A percentile compares a stretch with the other conserved stretches of the same genome.
phyloP scores from a whole-genome alignment of 2,888 invertebrate genomes.

The Archips xylosteana region DNA sequence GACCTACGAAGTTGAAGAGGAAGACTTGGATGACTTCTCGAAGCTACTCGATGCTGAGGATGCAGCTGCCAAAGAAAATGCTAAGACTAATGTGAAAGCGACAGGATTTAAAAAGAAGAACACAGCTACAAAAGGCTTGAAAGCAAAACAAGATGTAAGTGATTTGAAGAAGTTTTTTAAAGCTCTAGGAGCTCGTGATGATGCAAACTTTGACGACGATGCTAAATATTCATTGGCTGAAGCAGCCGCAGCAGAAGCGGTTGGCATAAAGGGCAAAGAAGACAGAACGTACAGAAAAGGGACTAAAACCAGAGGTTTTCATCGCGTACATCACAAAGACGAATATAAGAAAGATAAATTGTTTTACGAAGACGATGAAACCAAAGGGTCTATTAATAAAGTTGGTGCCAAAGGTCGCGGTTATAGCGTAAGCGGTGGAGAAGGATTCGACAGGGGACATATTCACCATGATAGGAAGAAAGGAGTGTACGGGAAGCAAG shows the following conservation, averaged over 20 bases:
- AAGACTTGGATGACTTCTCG: constrained; percentile 66
- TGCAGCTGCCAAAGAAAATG: constrained; percentile 41
- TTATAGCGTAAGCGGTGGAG: constrained; percentile 74
- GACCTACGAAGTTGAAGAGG: constrained; percentile 68
- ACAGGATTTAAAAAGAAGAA: constrained; percentile 68
- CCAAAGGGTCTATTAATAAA: constrained; percentile 79
- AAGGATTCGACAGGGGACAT: constrained; percentile 68
- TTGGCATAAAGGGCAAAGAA: constrained; percentile 73
- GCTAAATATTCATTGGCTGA: constrained; percentile 73
- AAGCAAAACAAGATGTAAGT: constrained; percentile 62
- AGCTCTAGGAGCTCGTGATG: constrained; percentile 60
- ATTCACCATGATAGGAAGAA: constrained; percentile 74
- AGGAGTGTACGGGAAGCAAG: constrained; percentile 77
- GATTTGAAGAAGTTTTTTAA: constrained; percentile 70
- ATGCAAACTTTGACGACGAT: constrained; percentile 68
- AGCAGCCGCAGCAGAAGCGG: constrained; percentile 67
- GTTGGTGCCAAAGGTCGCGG: constrained; percentile 80
- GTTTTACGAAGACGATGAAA: constrained; percentile 85
- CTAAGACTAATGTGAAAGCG: constrained; percentile 51
- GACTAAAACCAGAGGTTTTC: constrained; percentile 84
- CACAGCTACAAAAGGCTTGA: constrained; percentile 59
- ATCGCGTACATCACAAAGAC: constrained; percentile 86
- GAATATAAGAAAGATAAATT: constrained; percentile 86
- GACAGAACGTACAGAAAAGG: constrained; percentile 83
- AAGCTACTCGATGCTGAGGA: constrained; percentile 60